A percentile compares a stretch with the other conserved stretches of the same genome.
These are phyloP conservation scores for Smittia aterrima DNA, from an alignment of 2,888 invertebrate genomes.

Conservation along the genomic window DNA sequence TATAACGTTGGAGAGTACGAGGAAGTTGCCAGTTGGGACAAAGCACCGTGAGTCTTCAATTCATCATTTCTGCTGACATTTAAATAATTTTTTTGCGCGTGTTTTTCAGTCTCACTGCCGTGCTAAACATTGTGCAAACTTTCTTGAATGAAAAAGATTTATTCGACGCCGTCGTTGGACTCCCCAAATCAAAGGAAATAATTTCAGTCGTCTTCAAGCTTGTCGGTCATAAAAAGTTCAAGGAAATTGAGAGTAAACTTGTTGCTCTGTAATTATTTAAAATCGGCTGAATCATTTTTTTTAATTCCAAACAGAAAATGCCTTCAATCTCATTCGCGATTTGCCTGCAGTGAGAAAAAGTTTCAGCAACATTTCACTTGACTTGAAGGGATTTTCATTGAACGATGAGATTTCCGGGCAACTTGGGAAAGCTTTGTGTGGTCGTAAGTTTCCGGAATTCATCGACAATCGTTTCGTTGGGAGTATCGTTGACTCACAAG, in stretches of 20 bases:
- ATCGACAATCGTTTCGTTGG: conserved; percentile 52
- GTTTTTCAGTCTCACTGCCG: conserved; percentile 48
- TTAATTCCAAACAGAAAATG: conserved; percentile 45
- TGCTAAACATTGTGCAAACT: conserved; percentile 52
- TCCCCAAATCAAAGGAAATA: conserved; percentile 52
- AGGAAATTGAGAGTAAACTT: conserved; percentile 49
- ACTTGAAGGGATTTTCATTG: conserved; percentile 48
- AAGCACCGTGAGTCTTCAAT: conserved; percentile 61
- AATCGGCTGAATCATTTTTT: background rate
- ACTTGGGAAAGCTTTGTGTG: conserved; percentile 62
- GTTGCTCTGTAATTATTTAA: too few species aligned
- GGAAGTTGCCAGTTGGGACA: conserved; percentile 61
- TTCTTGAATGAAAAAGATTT: conserved; percentile 52
- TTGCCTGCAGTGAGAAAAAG: conserved; percentile 50
- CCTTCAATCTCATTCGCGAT: conserved; percentile 47
- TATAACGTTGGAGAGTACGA: conserved; percentile 56
- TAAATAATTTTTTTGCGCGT: background rate
- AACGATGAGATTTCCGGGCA: conserved; percentile 55
- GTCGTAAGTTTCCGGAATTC: conserved; percentile 57
- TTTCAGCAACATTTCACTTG: conserved; percentile 48
- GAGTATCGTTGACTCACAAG: conserved; percentile 51
- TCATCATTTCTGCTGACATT: conserved; percentile 14
- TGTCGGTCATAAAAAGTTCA: conserved; percentile 50
- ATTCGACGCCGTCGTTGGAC: conserved; percentile 49
- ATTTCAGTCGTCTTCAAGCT: conserved; percentile 50